These are phyloP conservation scores for Archaeoteleia sp. DNA, from an alignment of 2,888 invertebrate species.

Conservation along the genomic window DNA sequence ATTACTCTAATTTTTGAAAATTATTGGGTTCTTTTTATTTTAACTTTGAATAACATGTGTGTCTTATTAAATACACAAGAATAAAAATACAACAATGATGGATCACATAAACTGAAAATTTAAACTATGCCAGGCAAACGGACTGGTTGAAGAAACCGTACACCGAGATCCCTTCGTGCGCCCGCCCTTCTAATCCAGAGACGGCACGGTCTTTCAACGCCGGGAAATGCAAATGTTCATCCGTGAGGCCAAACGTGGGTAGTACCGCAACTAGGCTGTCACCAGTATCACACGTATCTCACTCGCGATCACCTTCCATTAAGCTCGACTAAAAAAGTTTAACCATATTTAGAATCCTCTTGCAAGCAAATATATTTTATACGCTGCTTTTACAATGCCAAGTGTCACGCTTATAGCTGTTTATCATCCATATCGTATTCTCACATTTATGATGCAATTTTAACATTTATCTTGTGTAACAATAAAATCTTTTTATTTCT, in stretches of 20 bases:
- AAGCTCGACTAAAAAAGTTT: neutral
- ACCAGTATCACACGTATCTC: conserved; percentile 11
- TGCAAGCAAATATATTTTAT: too few species aligned
- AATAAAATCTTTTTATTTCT: conserved; percentile 1
- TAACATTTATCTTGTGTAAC: too few species aligned
- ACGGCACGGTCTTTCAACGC: conserved; percentile 23
- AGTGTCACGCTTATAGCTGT: too few species aligned
- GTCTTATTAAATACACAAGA: neutral
- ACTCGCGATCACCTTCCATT: conserved; percentile 3
- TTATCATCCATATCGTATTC: too few species aligned
- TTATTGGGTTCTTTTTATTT: too few species aligned
- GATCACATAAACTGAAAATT: conserved; percentile 17
- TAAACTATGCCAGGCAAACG: conserved; percentile 49
- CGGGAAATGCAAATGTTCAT: conserved; percentile 48
- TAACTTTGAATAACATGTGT: neutral
- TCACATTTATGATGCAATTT: too few species aligned
- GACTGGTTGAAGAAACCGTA: conserved; percentile 63
- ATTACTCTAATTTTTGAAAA: too few species aligned
- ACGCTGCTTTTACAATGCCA: too few species aligned
- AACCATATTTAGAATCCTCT: too few species aligned
- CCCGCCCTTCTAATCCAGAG: conserved; percentile 29
- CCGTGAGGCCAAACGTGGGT: conserved; percentile 48
- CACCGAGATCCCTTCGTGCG: conserved; percentile 49
- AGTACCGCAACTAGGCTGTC: conserved; percentile 37
- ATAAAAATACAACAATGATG: conserved; percentile 2